These are phyloP conservation scores for Sebastes baramenuke DNA, from an alignment of 2,797 vertebrate species.

Conservation along the genomic window DNA sequence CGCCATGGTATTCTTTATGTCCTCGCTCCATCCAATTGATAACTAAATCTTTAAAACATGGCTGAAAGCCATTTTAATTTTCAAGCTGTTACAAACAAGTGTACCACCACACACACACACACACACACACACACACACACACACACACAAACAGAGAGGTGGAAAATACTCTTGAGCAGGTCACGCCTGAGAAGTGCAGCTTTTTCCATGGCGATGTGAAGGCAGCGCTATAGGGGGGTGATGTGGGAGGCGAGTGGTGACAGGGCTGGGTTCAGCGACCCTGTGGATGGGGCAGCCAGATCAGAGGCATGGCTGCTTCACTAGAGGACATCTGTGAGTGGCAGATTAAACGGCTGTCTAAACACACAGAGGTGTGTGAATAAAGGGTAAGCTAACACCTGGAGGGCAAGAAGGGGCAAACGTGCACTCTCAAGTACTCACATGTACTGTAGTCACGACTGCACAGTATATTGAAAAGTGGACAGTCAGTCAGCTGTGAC, in stretches of 20 bases:
- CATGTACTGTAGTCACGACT: slow-evolving; percentile 5
- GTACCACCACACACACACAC: not conserved
- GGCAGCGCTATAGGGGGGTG: slow-evolving; percentile 56
- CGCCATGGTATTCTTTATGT: not conserved
- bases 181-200: slow-evolving; percentile 75
- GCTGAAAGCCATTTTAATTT: slow-evolving; percentile 15
- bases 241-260: slow-evolving; percentile 84
- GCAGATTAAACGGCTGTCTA: slow-evolving; percentile 76
- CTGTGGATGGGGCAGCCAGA: slow-evolving; percentile 69
- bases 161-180: slow-evolving; percentile 81
- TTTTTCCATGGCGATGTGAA: slow-evolving; percentile 79
- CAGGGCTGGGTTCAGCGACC: slow-evolving; percentile 69
- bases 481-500: not conserved
- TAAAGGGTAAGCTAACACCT: slow-evolving; percentile 69
- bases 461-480: not conserved
- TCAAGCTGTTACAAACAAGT: slow-evolving; percentile 33
- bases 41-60: not conserved
- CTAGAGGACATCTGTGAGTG: slow-evolving; percentile 73
- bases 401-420: slow-evolving; percentile 40
- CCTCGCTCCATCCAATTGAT: not conserved
- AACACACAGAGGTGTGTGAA: slow-evolving; percentile 71
- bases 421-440: slow-evolving; percentile 21
- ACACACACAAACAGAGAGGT: slow-evolving; percentile 54
- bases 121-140: not conserved
- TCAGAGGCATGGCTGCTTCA: slow-evolving; percentile 76